Base-by-base conservation (phyloP, 2,797 vertebrate species). In the Tenualosa thibaudeaui region DNA sequence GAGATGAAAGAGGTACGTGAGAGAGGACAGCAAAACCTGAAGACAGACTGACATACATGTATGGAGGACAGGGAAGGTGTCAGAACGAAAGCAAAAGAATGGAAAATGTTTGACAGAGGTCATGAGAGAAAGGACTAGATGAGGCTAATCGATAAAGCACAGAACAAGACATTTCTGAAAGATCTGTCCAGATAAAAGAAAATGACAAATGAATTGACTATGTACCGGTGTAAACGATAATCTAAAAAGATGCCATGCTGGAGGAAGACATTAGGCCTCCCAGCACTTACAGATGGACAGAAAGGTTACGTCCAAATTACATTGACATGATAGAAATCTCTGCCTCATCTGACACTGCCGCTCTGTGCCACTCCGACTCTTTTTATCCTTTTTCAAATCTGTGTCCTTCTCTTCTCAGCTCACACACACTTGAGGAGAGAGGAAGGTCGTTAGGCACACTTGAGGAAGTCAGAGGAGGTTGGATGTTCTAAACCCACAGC, bases 261-360 rank as follows among this genome's bases (percentile, higher is more conserved):
- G 81, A 71, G 31, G 7, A 82, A 88, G 87, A 82, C 82, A 83
- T 85, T 84, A 60, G 56, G 17, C 71, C 40, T 46, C 17, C 7
- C 40, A 0, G 37, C 2, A 40, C 17, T 40, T n/a, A 46, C 1
- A 17, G 65, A 84, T 81, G 6, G 85, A 84, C 82, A 43, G 58
- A 49, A 78, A 86, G 81, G 40, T 71, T 40, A 43, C 31, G 65
- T 71, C 65, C 65, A 71, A 13, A 7, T 37, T 9, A 51, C 50
- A 8, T 51, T 7, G 4, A 56, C 4, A 22, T 22, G 71, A 78
- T 78, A 22, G 71, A 40, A 46, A 78, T 78, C 71, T 43, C n/a
- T 43, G 71, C 40, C 40, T 6, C 40, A 15, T 46, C 71, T 78
- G 37, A 5, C 71, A 78, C 17, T 78, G 17, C 17, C 7, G 71